Evolutionary conservation across 2,888 invertebrate species (phyloP), one percentile per base, ranked within the genome.

Genomic region (Luperina testacea): DNA sequence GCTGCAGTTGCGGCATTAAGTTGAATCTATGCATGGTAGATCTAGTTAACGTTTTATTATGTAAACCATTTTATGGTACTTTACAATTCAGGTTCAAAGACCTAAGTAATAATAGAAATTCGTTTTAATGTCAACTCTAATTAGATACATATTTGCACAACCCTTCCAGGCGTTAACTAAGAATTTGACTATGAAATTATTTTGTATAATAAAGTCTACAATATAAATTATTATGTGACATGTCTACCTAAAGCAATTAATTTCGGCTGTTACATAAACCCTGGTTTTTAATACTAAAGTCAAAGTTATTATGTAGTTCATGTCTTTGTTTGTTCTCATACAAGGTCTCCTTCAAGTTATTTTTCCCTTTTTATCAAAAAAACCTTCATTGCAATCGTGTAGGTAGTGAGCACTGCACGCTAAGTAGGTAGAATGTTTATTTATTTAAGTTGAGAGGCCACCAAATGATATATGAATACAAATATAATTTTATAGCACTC

Each of bases 371-470:
- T 87, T 85, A 82, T 89, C 78, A 85, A 80, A 63, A 59, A 78
- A 86, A n/a, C 89, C 88, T 87, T 89, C 81, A 75, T 59, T 72
- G 48, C 76, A 84, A 80, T 79, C 82, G 73, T 38, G 72, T 83
- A 80, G 67, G 68, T 68, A 64, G 73, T 68, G 42, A 45, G 27
- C 38, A 27, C 48, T 42, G 27, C 73, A 68, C 42, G 57, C 42
- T 81, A 72, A 72, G 72, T 53, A 72, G 27, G 72, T 53, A 70
- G 24, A 77, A 68, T 84, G 79, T 80, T 83, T 87, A 81, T 81
- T 85, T 88, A 87, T 80, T 81, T 74, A 71, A 78, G 51, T 78
- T 72, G 59, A 81, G 83, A 86, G 86, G 84, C 78, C 82, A 81
- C 45, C 48, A 72, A 70, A 78, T 80, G 77, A 81, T 75, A 74